Base-by-base conservation (phyloP, 53 echinoderm and acorn worm genomes). In the Echinometra lucunter region DNA sequence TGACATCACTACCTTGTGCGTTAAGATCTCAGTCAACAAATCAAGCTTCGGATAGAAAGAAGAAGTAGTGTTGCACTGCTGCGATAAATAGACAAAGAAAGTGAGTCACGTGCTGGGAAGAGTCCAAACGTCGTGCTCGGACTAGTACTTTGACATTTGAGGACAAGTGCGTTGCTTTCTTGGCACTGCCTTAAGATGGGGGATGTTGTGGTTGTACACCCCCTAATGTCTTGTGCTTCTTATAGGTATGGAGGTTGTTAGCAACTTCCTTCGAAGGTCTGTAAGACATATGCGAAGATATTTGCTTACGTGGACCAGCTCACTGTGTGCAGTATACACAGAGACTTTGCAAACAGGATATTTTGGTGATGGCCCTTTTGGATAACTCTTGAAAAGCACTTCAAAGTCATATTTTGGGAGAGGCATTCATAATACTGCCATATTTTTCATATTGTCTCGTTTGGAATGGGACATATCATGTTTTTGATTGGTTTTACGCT, bases 171-270 rank as follows among this genome's bases (percentile, higher is more conserved):
- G 28, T 85, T 85, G 45, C 28, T 85, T n/a, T n/a, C 13, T 85
- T 49, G 85, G 85, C 49, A 81, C 23, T 19, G 81, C 81, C 81
- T 40, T 25, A 18, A 44, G 81, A 25, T 40, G 81, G 81, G 53
- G n/a, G 85, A 25, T 85, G 85, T 45, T 85, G 49, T 85, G 85
- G 85, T 85, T 49, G 19, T 85, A 85, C 85, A 49, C 81, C 81
- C 81, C n/a, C 81, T 81, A 19, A 15, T 17, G 81, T 81, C 44
- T 42, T 44, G 44, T 44, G 81, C 44, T 40, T 72, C 81, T 81
- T 44, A 28, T 81, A 81, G 81, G 45, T 81, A 21, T 25, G 15
- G 81, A 25, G 5, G 21, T 81, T 25, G 81, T 81, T 81, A 44
- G 81, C 19, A 4, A 81, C 81, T 81, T 81, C 81, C 81, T 81